Evolutionary conservation across 2,888 invertebrate species (phyloP), one percentile per base, ranked within the genome.

Genomic region (Eristalis arbustorum): DNA sequence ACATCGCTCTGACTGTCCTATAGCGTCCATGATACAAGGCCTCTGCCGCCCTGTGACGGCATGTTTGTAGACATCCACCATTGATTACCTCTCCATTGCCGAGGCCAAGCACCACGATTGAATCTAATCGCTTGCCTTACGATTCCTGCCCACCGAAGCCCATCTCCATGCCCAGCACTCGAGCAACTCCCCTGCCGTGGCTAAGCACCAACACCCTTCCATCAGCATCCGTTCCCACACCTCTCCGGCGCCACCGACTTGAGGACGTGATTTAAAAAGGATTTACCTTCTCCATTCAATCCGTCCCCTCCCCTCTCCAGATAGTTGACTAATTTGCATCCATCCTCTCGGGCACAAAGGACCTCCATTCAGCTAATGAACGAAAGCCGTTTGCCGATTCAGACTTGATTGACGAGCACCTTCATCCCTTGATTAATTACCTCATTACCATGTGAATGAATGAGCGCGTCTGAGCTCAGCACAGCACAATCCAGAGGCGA

Each of bases 391-490:
- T 74, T 62, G 25, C 72, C 22, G 49, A 42, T 69, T 62, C 63
- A 59, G 66, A 37, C 28, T 40, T 85, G 85, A 85, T 81, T 66
- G 77, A 85, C 71, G 77, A 78, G 66, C 61, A 72, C 69, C 74
- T 77, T 81, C 64, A 77, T 74, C 74, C 81, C 72, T 49, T 85
- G 81, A 85, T 85, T 81, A 85, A 85, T 85, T 81, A 71, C 81
- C 81, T 77, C 81, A 85, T 85, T 85, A 81, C 57, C 77, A 81
- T 85, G 74, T 85, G 77, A 85, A 85, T 85, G 49, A 49, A 18
- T 18, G 18, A 18, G 6, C 8, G n/a, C n/a, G 18, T n/a, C 42
- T 18, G n/a, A 5, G 31, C 10, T 10, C 31, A 8, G 6, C 6
- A 4, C 6, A 4, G 42, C 14, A 31, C 73, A 68, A 73, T 42